Evolutionary conservation across 2,888 invertebrate genomes (phyloP).

Genomic region (Lithophane socia): DNA sequence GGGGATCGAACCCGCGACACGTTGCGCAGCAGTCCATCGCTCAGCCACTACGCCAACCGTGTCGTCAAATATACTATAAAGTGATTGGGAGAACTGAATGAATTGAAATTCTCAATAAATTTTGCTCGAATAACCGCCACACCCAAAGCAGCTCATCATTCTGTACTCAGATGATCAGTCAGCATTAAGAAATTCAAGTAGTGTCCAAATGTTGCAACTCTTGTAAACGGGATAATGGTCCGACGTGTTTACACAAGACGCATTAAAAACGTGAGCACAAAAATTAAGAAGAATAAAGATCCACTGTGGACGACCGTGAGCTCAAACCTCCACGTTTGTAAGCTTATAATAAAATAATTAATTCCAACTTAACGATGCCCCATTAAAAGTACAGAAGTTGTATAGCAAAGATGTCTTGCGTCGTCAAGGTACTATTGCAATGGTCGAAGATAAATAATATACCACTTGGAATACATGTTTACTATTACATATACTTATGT

Average conservation of each 20-base stretch:
- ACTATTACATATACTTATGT: constrained; percentile 41
- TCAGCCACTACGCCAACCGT: too few relatives aligned
- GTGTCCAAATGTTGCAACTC: background rate
- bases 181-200: background rate
- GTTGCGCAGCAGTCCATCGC: too few relatives aligned
- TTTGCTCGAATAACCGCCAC: background rate
- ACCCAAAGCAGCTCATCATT: background rate
- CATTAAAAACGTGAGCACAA: constrained; percentile 25
- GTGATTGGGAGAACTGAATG: background rate
- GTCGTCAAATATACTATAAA: too few relatives aligned
- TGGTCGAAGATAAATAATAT: constrained; percentile 62
- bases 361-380: constrained; percentile 72
- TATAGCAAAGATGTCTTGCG: constrained; percentile 69
- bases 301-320: constrained; percentile 72
- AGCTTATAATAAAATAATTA: constrained; percentile 72
- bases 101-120: background rate
- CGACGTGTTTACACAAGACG: constrained; percentile 13
- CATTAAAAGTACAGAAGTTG: constrained; percentile 73
- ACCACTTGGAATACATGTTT: constrained; percentile 57
- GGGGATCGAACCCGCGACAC: too few relatives aligned
- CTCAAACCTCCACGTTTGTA: constrained; percentile 66
- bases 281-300: constrained; percentile 45
- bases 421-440: constrained; percentile 71
- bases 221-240: background rate
- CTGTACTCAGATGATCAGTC: background rate